Evolutionary conservation across 1,140 invertebrate genomes (phyloP).

Genomic region (Holcopasites calliopsidis): DNA sequence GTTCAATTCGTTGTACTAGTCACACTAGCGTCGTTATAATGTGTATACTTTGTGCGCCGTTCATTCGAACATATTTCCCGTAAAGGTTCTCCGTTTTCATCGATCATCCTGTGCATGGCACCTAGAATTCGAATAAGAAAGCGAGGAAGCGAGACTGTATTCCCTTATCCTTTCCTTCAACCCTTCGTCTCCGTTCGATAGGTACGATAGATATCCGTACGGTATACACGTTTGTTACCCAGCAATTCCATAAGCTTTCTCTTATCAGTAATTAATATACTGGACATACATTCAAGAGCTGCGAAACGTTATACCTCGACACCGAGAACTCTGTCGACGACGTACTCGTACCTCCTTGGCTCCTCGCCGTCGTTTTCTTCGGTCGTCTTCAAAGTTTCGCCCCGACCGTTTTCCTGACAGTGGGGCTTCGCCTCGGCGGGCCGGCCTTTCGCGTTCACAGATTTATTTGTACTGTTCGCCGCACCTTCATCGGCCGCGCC

Average conservation of each 20-base stretch:
- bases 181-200: background rate
- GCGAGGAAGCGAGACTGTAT: background rate
- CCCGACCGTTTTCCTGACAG: slow-evolving; percentile 39
- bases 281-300: too few relatives aligned
- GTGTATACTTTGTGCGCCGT: background rate
- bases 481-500: background rate
- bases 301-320: slow-evolving; percentile 29
- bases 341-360: slow-evolving; percentile 84
- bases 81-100: slow-evolving; percentile 5
- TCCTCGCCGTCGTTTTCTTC: slow-evolving; percentile 73
- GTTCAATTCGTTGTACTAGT: slow-evolving; percentile 10
- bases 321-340: slow-evolving; percentile 40
- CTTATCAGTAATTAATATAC: too few relatives aligned
- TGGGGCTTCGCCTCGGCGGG: background rate
- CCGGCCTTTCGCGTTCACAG: slow-evolving; percentile 49
- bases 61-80: slow-evolving; percentile 5
- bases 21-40: background rate
- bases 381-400: slow-evolving; percentile 45
- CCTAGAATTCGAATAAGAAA: slow-evolving; percentile 43
- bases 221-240: background rate
- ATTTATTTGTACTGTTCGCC: slow-evolving; percentile 48
- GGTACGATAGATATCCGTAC: background rate
- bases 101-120: slow-evolving; percentile 44
- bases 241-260: slow-evolving; percentile 7
- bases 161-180: background rate